Conservation (phyloP, 1,140 invertebrate species). For the Trachymyrmex septentrionalis region DNA sequence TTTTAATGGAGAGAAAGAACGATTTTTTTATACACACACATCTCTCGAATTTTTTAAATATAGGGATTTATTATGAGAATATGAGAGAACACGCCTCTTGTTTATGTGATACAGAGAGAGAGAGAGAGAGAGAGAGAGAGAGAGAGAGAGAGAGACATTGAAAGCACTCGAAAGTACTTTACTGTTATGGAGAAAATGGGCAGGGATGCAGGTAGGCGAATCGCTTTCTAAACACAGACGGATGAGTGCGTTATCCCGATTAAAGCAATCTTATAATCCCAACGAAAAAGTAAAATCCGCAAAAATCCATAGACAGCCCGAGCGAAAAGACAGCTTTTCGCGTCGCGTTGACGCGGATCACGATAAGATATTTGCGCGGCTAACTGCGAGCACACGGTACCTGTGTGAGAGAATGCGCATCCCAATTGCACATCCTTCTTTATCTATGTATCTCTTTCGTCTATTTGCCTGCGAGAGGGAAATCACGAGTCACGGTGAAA, state of each 20-base stretch:
- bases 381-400: constrained; percentile 28
- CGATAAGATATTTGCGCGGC: constrained; percentile 41
- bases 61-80: not conserved
- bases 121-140: too few species aligned
- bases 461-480: constrained; percentile 75
- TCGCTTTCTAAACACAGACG: constrained; percentile 73
- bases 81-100: not conserved
- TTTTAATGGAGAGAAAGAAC: not conserved
- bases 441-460: constrained; percentile 57
- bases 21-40: not conserved
- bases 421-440: constrained; percentile 6
- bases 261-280: constrained; percentile 27
- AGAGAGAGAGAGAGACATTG: too few species aligned
- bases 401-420: not conserved
- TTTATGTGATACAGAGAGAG: not conserved
- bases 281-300: constrained; percentile 20
- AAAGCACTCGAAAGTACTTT: constrained; percentile 44
- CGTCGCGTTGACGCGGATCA: not conserved
- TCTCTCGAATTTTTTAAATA: not conserved
- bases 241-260: constrained; percentile 48
- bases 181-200: constrained; percentile 58
- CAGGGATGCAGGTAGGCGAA: constrained; percentile 49
- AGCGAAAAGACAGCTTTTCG: not conserved
- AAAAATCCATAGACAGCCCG: not conserved
- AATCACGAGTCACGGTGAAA: constrained; percentile 74